A percentile compares a stretch with the other conserved stretches of the same genome.
Evolutionary conservation across 2,888 invertebrate species (phyloP).

Genomic region (Drosophila koepferae): DNA sequence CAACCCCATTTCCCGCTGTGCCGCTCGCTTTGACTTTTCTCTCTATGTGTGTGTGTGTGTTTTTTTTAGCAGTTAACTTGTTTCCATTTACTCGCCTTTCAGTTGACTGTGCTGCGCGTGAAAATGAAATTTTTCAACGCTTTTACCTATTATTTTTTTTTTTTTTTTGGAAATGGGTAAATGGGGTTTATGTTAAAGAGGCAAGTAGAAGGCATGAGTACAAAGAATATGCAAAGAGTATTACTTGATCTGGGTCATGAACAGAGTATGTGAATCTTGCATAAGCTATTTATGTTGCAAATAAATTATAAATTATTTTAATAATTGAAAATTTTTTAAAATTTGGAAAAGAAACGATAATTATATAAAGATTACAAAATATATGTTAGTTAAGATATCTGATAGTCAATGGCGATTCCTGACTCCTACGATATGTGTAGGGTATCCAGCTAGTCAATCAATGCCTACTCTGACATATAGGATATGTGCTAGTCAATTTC

Average conservation of each 20-base stretch:
- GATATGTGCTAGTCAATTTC: too few relatives aligned
- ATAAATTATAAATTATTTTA: too few relatives aligned
- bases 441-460: too few relatives aligned
- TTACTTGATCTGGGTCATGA: not conserved
- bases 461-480: too few relatives aligned
- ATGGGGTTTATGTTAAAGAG: not conserved
- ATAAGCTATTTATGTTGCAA: too few relatives aligned
- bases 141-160: constrained; percentile 16
- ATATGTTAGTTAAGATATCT: too few relatives aligned
- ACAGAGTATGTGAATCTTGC: not conserved
- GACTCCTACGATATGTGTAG: too few relatives aligned
- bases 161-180: not conserved
- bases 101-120: constrained; percentile 46
- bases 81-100: constrained; percentile 32
- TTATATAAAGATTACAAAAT: too few relatives aligned
- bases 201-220: too few relatives aligned
- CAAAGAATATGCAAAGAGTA: not conserved
- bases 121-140: constrained; percentile 51
- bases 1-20: not conserved
- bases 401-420: too few relatives aligned
- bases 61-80: constrained; percentile 56
- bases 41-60: not conserved
- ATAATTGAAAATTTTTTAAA: too few relatives aligned
- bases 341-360: too few relatives aligned
- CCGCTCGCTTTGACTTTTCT: constrained; percentile 4